Evolutionary conservation across 2,888 invertebrate species (phyloP), one percentile per base, ranked within the genome.

Genomic region (Cephus rjabovi): DNA sequence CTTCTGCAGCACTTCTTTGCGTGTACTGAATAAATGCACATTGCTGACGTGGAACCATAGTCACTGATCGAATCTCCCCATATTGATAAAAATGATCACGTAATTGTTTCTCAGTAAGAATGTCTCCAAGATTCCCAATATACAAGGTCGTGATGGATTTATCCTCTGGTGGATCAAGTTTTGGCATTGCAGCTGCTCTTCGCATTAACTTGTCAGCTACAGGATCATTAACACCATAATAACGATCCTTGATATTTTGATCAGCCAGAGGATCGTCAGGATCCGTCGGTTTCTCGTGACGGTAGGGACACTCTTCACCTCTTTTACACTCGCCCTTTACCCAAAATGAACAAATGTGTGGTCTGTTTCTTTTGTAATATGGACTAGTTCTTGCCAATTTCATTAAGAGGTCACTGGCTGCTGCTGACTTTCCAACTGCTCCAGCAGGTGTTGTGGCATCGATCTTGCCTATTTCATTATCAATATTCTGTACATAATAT

Each of bases 11-110:
- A 75, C 94, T 93, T 78, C 99, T 93, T 11, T 96, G 96, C 0
- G 99, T 98, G 91, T 98, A 99, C 90, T 99, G 98, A 3, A 99
- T 96, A 91, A 99, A 99, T 0, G 98, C 98, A 93, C 99, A 99
- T 88, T 97, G 97, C 86, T 99, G 98, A 83, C 98, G 95, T 0
- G 96, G 95, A 12, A 99, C 97, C 85, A 99, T 93, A 12, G 98
- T 98, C 33, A 99, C 94, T 0, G 97, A 96, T 85, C 99, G 95
- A 80, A 99, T 98, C 92, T 99, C 99, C 30, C 99, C 99, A 92
- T 97, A 99, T 91, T 99, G 99, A 92, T 99, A 99, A 92, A 99
- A 99, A 89, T 99, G 97, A 89, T 99, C 98, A 82, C 97, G 95
- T 83, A 99, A 93, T 87, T 98, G 98, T 81, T 97, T 96, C 87